Conservation (phyloP, 2,888 invertebrate genomes). For the Nezara viridula region DNA sequence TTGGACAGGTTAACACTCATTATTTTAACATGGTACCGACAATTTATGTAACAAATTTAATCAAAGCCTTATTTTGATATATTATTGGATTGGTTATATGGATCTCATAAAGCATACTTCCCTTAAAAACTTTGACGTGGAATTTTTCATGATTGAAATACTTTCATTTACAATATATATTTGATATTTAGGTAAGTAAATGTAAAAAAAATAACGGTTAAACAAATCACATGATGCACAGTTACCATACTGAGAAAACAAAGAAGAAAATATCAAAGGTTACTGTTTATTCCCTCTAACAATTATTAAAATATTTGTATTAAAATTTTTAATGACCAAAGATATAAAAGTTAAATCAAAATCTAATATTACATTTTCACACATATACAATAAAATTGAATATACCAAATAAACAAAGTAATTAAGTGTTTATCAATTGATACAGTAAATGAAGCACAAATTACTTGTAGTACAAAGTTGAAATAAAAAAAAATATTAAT, state of each 20-base stretch:
- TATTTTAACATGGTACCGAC: too few relatives aligned
- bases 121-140: too few relatives aligned
- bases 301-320: not conserved
- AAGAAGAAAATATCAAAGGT: not conserved
- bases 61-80: too few relatives aligned
- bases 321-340: not conserved
- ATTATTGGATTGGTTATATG: too few relatives aligned
- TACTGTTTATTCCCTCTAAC: not conserved
- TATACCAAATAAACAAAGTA: not conserved
- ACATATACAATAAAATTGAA: not conserved
- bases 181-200: too few relatives aligned
- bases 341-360: not conserved
- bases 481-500: not conserved
- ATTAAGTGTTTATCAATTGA: not conserved
- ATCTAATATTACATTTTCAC: not conserved
- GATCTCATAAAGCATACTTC: too few relatives aligned
- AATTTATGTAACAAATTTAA: too few relatives aligned
- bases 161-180: too few relatives aligned
- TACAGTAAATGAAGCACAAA: not conserved
- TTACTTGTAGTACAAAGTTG: not conserved
- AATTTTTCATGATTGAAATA: too few relatives aligned
- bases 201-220: too few relatives aligned
- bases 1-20: too few relatives aligned
- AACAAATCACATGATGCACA: too few relatives aligned
- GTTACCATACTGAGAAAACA: not conserved